phyloP scores from a whole-genome alignment of 2,113 vertebrate species.

The Cryptomyrus ogoouensis region DNA sequence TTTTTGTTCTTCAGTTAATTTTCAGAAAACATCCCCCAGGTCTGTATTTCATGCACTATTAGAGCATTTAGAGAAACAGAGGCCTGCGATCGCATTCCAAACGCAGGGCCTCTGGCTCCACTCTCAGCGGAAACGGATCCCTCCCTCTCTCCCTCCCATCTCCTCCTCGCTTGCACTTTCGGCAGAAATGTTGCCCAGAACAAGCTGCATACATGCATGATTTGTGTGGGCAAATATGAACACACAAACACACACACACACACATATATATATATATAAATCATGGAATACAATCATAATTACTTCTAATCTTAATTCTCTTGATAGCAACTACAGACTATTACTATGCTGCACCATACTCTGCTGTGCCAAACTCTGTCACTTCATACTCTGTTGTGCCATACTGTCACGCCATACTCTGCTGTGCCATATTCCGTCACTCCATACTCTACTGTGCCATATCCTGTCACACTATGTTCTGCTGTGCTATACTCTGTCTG shows the following conservation, averaged over 20 bases:
- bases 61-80: constrained; percentile 4
- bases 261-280: not conserved
- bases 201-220: constrained; percentile 7
- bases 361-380: not conserved
- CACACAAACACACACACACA: too few relatives aligned
- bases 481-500: not conserved
- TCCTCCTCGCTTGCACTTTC: not conserved
- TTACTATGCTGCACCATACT: not conserved
- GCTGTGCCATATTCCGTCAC: not conserved
- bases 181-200: not conserved
- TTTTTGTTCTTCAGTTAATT: constrained; percentile 5
- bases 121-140: not conserved
- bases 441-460: not conserved
- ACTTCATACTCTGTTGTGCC: not conserved
- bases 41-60: constrained; percentile 14
- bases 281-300: not conserved
- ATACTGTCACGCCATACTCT: not conserved
- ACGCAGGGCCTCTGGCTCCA: constrained; percentile 19
- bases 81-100: not conserved
- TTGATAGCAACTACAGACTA: not conserved
- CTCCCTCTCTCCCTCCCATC: not conserved
- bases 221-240: not conserved
- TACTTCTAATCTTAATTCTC: not conserved
- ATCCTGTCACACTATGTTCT: not conserved
- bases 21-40: constrained; percentile 17